Evolutionary conservation across 2,888 invertebrate genomes (phyloP).

Genomic region (Laothoe populi): DNA sequence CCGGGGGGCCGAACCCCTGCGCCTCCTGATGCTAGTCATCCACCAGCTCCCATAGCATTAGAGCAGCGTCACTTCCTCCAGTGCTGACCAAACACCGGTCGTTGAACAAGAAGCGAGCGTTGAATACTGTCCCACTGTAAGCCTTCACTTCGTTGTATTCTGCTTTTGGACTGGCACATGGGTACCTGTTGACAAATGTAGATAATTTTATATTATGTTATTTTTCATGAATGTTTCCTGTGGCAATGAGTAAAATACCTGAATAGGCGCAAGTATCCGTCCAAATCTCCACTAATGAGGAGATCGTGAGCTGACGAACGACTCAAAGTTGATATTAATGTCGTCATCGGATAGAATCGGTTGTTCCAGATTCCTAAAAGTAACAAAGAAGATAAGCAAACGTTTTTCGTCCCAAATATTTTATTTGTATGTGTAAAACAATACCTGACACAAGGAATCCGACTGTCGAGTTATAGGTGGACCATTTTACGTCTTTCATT

Average conservation of each 20-base stretch:
- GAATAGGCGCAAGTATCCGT: slow-evolving; percentile 93
- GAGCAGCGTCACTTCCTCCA: slow-evolving; percentile 94
- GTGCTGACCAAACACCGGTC: slow-evolving; percentile 93
- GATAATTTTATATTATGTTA: neutral
- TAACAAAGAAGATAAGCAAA: slow-evolving; percentile 26
- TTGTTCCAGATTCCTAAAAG: slow-evolving; percentile 94
- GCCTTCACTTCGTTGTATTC: slow-evolving; percentile 95
- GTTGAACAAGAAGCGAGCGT: slow-evolving; percentile 93
- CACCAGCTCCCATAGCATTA: slow-evolving; percentile 96
- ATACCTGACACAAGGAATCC: slow-evolving; percentile 94
- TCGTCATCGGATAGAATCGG: slow-evolving; percentile 93
- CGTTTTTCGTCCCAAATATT: slow-evolving; percentile 29
- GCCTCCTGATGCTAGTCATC: slow-evolving; percentile 87
- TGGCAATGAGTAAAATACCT: slow-evolving; percentile 75
- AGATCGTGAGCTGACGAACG: slow-evolving; percentile 93
- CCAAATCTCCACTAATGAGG: slow-evolving; percentile 94
- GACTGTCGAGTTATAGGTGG: slow-evolving; percentile 93
- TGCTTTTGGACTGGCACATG: slow-evolving; percentile 93
- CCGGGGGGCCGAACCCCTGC: slow-evolving; percentile 64
- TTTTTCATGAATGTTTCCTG: neutral
- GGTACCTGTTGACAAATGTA: slow-evolving; percentile 86
- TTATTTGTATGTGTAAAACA: neutral
- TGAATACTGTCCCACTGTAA: slow-evolving; percentile 92
- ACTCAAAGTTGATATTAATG: slow-evolving; percentile 92
- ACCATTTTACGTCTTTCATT: slow-evolving; percentile 96